phyloP scores from a whole-genome alignment of 2,113 vertebrate species.

The Indicator indicator region DNA sequence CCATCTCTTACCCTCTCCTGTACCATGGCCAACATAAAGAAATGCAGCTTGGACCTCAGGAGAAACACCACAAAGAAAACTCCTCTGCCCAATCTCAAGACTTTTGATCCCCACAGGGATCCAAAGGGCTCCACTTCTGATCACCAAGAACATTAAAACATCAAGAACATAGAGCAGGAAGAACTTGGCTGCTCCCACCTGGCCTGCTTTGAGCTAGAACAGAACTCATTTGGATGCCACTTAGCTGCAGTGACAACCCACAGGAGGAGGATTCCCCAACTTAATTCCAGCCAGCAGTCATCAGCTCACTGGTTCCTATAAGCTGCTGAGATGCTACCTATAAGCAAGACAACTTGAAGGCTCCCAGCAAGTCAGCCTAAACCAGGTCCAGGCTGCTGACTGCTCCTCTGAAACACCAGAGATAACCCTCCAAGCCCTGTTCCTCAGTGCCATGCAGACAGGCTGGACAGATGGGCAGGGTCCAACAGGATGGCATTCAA shows the following conservation, averaged over 20 bases:
- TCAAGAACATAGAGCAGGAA: not conserved
- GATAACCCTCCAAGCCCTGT: not conserved
- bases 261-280: not conserved
- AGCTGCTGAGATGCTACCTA: not conserved
- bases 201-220: not conserved
- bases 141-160: not conserved
- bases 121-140: not conserved
- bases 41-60: not conserved
- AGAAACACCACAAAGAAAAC: not conserved
- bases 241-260: not conserved
- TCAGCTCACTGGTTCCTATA: not conserved
- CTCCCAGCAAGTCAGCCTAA: not conserved
- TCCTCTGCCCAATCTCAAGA: not conserved
- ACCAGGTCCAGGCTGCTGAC: conserved; percentile 2
- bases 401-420: not conserved
- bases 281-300: not conserved
- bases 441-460: not conserved
- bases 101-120: not conserved
- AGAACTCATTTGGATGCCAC: not conserved
- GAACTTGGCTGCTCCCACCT: not conserved
- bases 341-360: not conserved
- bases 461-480: no score
- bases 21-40: not conserved
- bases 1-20: not conserved
- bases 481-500: no score